Base-by-base conservation (phyloP, 2,113 vertebrate genomes). In the Spilogale gracilis region DNA sequence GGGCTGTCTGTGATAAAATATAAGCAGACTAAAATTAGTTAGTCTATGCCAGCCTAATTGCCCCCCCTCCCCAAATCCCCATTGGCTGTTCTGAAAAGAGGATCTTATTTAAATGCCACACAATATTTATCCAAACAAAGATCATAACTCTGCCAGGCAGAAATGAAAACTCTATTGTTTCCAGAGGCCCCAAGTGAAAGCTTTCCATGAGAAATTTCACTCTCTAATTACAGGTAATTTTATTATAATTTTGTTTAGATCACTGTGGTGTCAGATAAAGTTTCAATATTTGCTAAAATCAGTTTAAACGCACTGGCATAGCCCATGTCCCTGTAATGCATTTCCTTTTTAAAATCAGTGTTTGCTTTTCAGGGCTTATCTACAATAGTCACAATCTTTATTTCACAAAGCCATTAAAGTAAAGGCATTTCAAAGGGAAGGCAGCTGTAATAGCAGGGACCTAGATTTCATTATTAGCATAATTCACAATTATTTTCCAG, bases 401-500 rank as follows among this genome's bases (percentile, higher is more conserved):
- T 95, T 97, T 96, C 83, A 84, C 25, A 95, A 89, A 92, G 54
- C 93, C 89, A 94, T 95, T 96, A 97, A 92, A 97, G 80, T 61
- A 94, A 91, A 96, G 96, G 12, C 91, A 89, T 97, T 97, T 98
- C 93, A 97, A 95, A 95, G 86, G 73, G 50, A 97, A 93, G 76
- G 58, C 79, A 76, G 63, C 52, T 95, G 58, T 89, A 87, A 95
- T n/a, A 82, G 90, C 81, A 88, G n/a, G 6, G 94, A 85, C 96
- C 95, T 81, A 76, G 92, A 92, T 97, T 96, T 96, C 56, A 65
- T 92, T 97, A 97, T 95, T 97, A 97, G 82, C 74, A 91, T 95
- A 97, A 96, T 92, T 92, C 82, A 92, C 23, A 95, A 96, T 97
- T 97, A 87, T 97, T 96, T 95, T 76, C 71, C 94, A 78, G 65